Percentiles rank a stretch among this genome's conserved stretches.
Conservation (phyloP, 2,113 vertebrate species). For the Brachypteracias leptosomus region DNA sequence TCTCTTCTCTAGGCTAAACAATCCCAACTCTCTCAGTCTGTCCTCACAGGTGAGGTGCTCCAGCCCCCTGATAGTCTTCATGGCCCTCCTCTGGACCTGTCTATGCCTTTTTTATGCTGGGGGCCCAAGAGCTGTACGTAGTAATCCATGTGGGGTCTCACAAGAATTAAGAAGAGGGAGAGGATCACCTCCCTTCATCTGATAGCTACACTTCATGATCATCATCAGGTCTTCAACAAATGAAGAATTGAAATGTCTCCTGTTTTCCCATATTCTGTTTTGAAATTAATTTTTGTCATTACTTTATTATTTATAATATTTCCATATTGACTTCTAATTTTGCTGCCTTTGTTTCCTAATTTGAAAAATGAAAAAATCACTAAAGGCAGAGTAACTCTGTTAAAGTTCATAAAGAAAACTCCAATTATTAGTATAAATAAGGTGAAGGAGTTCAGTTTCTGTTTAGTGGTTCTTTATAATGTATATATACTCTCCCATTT, state of each 20-base stretch:
- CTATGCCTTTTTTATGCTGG: neutral
- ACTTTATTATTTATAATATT: neutral
- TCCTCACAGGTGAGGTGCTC: neutral
- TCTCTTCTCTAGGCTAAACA: neutral
- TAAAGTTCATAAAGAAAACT: neutral
- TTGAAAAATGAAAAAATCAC: neutral
- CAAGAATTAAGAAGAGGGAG: accelerated
- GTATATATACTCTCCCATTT: neutral
- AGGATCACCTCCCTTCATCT: neutral
- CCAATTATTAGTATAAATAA: neutral
- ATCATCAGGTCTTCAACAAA: neutral
- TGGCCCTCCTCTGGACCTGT: neutral
- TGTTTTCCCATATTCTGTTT: neutral
- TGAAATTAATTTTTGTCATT: neutral
- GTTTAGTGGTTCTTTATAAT: neutral
- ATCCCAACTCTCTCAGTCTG: neutral
- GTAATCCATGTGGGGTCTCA: neutral
- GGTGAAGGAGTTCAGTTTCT: neutral
- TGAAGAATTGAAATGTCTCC: neutral
- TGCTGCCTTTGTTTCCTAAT: neutral
- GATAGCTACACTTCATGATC: neutral
- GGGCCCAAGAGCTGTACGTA: neutral
- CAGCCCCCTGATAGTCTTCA: neutral
- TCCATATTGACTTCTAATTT: neutral
- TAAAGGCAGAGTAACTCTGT: neutral